phyloP scores from a whole-genome alignment of 1,140 invertebrate genomes.

The Dysdera silvatica region DNA sequence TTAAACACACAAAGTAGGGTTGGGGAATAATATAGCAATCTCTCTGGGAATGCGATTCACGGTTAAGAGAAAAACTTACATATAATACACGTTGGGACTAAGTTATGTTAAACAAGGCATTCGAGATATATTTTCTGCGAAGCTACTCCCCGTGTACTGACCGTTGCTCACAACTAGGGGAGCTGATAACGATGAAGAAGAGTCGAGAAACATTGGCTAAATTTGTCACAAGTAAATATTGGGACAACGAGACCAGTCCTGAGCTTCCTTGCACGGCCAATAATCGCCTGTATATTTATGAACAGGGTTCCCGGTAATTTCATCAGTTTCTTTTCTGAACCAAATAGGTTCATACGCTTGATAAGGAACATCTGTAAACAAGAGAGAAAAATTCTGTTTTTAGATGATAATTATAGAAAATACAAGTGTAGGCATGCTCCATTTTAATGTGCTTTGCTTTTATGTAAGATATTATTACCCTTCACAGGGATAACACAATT shows the following conservation, averaged over 20 bases:
- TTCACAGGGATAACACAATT: background rate
- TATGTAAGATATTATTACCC: background rate
- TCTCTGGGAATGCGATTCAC: too few species aligned
- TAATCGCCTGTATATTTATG: constrained; percentile 82
- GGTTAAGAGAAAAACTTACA: too few species aligned
- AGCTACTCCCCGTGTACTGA: too few species aligned
- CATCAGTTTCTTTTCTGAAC: constrained; percentile 79
- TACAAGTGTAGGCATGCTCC: background rate
- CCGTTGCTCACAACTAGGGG: too few species aligned
- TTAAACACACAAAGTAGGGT: too few species aligned
- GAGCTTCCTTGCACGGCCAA: constrained; percentile 81
- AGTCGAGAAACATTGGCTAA: too few species aligned
- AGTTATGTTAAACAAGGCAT: too few species aligned
- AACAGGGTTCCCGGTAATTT: constrained; percentile 66
- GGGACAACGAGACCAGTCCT: constrained; percentile 85
- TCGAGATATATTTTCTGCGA: too few species aligned
- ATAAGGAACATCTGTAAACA: constrained; percentile 57
- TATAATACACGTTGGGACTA: too few species aligned
- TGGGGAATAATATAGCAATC: too few species aligned
- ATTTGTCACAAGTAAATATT: constrained; percentile 62
- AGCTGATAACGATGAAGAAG: too few species aligned
- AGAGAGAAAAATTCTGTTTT: background rate
- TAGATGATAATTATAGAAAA: background rate
- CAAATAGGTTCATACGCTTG: constrained; percentile 75
- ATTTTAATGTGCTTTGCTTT: background rate